phyloP scores from a whole-genome alignment of 2,888 invertebrate species.

The Notodonta ziczac region DNA sequence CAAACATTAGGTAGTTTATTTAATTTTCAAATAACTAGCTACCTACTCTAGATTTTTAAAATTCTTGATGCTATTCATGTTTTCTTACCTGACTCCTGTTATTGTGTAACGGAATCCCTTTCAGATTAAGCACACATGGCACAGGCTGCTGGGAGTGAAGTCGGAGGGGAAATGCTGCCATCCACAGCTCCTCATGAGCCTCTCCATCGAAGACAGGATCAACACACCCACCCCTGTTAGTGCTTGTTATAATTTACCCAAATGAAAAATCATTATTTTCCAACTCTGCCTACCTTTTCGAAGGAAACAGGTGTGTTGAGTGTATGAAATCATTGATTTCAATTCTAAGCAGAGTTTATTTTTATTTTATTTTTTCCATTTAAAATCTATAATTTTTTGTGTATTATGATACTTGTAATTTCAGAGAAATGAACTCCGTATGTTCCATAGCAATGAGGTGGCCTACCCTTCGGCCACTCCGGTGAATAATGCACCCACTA shows the following conservation, averaged over 20 bases:
- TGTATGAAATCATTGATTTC: no score
- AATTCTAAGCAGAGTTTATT: no score
- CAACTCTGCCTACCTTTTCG: no score
- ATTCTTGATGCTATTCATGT: no score
- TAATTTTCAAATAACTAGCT: neutral
- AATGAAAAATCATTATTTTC: no score
- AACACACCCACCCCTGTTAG: slow-evolving; percentile 73
- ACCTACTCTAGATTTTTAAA: no score
- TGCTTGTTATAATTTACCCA: slow-evolving; percentile 9
- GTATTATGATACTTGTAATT: slow-evolving; percentile 15
- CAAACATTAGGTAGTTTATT: neutral
- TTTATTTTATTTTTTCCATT: no score
- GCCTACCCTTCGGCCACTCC: slow-evolving; percentile 53
- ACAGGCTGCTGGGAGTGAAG: slow-evolving; percentile 85
- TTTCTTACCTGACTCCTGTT: no score
- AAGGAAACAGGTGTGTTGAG: no score
- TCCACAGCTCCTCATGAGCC: slow-evolving; percentile 85
- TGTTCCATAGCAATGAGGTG: slow-evolving; percentile 76
- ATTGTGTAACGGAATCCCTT: slow-evolving; percentile 20
- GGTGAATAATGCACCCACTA: slow-evolving; percentile 42
- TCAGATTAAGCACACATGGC: slow-evolving; percentile 84
- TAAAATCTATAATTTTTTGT: no score
- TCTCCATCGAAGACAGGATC: slow-evolving; percentile 85
- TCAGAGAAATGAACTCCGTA: slow-evolving; percentile 74
- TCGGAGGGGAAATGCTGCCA: slow-evolving; percentile 83